A percentile compares a stretch with the other conserved stretches of the same genome.
Evolutionary conservation across 2,797 vertebrate species (phyloP).

Genomic region (Betta splendens): DNA sequence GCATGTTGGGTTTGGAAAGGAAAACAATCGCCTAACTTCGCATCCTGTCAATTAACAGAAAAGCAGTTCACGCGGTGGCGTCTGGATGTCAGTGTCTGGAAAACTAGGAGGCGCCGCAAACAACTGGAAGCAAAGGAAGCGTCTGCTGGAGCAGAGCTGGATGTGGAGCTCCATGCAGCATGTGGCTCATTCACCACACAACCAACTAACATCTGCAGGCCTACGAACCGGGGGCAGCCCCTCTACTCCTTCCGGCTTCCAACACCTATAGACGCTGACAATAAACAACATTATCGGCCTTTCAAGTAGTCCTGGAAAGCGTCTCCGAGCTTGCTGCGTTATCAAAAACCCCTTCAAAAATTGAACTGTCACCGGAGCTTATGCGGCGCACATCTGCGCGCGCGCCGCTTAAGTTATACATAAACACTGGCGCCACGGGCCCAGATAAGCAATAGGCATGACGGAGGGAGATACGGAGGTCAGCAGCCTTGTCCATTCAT

Average conservation of each 20-base stretch:
- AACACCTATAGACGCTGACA: slow-evolving; percentile 4
- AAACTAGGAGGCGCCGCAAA: slow-evolving; percentile 37
- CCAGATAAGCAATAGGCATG: slow-evolving; percentile 74
- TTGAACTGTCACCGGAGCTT: slow-evolving; percentile 73
- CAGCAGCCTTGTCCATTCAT: slow-evolving; percentile 73
- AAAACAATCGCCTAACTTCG: slow-evolving; percentile 51
- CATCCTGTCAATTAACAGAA: slow-evolving; percentile 63
- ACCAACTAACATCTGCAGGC: neutral
- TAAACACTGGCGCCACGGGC: slow-evolving; percentile 71
- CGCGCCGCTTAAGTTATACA: slow-evolving; percentile 70
- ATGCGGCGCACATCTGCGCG: slow-evolving; percentile 56
- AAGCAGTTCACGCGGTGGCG: slow-evolving; percentile 60
- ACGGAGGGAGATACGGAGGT: slow-evolving; percentile 70
- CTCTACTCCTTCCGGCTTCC: neutral
- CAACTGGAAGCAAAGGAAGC: slow-evolving; percentile 48
- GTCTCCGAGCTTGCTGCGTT: slow-evolving; percentile 34
- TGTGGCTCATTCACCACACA: neutral
- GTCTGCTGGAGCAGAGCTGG: slow-evolving; percentile 25
- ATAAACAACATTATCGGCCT: slow-evolving; percentile 33
- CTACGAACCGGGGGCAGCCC: neutral
- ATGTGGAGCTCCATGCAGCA: slow-evolving; percentile 11
- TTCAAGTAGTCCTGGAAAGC: slow-evolving; percentile 30
- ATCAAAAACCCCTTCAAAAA: slow-evolving; percentile 74
- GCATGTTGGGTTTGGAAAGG: slow-evolving; percentile 9
- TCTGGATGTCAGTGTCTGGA: slow-evolving; percentile 73